These are phyloP conservation scores for Aporophyla nigra DNA, from an alignment of 2,888 invertebrate genomes.

Conservation along the genomic window DNA sequence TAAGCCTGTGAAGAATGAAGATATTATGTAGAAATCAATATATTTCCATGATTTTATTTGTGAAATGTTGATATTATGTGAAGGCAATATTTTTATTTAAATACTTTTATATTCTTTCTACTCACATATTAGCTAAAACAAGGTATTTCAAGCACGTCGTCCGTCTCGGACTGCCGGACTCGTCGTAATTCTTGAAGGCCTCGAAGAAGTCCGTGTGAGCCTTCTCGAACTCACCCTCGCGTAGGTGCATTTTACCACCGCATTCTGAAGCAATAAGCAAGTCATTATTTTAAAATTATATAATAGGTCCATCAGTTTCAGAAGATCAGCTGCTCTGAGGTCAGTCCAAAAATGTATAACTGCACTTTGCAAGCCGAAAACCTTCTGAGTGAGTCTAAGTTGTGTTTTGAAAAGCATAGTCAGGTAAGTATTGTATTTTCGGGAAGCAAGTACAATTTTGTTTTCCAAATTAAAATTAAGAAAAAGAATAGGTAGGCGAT, in stretches of 20 bases:
- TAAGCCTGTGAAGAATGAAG: slow-evolving; percentile 92
- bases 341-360: background rate
- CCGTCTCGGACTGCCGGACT: slow-evolving; percentile 98
- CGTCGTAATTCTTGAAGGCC: slow-evolving; percentile 99
- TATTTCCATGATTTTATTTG: background rate
- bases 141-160: slow-evolving; percentile 99
- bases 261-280: slow-evolving; percentile 92
- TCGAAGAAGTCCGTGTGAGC: slow-evolving; percentile 99
- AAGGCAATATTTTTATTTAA: background rate
- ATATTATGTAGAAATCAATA: no score
- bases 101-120: slow-evolving; percentile 63
- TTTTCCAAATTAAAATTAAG: background rate
- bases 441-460: background rate
- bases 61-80: background rate
- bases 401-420: background rate
- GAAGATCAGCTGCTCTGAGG: background rate
- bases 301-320: background rate
- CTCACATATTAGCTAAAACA: slow-evolving; percentile 99
- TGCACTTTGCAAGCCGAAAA: background rate
- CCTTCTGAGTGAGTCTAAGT: background rate
- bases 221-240: slow-evolving; percentile 99
- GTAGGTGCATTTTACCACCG: slow-evolving; percentile 99
- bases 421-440: background rate
- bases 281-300: background rate
- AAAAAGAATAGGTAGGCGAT: background rate